Evolutionary conservation across 2,797 vertebrate genomes (phyloP).

Genomic region (Gambusia yucatana): DNA sequence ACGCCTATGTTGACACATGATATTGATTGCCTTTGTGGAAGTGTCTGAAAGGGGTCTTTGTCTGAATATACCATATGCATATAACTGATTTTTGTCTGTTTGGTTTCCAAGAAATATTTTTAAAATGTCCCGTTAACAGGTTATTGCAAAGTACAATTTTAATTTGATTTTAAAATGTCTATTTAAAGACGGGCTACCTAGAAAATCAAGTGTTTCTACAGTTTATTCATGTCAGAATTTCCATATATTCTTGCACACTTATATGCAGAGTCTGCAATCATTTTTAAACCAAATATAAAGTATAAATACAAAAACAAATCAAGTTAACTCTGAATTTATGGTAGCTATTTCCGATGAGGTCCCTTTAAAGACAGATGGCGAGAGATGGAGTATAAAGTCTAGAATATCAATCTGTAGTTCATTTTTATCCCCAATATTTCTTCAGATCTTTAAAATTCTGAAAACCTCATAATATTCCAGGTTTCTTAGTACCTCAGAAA

Average conservation of each 20-base stretch:
- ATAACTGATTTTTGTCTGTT: constrained; percentile 11
- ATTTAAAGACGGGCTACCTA: neutral
- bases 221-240: neutral
- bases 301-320: neutral
- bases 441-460: neutral
- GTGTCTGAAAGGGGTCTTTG: constrained; percentile 17
- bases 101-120: constrained; percentile 18
- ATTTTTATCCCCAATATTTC: neutral
- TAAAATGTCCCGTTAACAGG: constrained; percentile 13
- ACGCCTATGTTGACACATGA: constrained; percentile 43
- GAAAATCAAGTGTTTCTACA: neutral
- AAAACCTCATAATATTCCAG: neutral
- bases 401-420: neutral
- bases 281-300: neutral
- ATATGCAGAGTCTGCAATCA: neutral
- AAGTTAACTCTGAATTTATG: neutral
- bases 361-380: neutral
- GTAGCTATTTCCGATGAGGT: neutral
- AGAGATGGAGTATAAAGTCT: neutral
- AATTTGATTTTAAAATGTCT: neutral
- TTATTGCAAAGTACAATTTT: constrained; percentile 20
- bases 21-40: constrained; percentile 64
- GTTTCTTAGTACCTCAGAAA: neutral
- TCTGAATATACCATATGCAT: constrained; percentile 22
- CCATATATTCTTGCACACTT: neutral